A percentile compares a stretch with the other conserved stretches of the same genome.
These are phyloP conservation scores for Beaufortia kweichowensis DNA, from an alignment of 2,113 vertebrate species.

Conservation along the genomic window DNA sequence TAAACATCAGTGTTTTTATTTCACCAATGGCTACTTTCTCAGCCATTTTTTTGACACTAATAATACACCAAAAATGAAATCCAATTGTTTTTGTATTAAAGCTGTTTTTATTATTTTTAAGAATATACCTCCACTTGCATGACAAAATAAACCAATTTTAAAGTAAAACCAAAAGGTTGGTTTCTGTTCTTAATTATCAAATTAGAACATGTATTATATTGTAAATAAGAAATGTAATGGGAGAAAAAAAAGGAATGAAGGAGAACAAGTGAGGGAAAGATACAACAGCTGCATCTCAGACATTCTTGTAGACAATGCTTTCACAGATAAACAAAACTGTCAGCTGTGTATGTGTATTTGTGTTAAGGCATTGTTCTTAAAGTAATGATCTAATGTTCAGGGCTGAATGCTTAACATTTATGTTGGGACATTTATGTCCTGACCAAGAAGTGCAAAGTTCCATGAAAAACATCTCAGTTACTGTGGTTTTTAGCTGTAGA, in stretches of 20 bases:
- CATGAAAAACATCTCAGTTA: too few species aligned
- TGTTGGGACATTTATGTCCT: not conserved
- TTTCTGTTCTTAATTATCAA: not conserved
- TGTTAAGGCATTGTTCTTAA: constrained; percentile 30
- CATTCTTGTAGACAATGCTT: constrained; percentile 26
- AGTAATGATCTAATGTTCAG: constrained; percentile 26
- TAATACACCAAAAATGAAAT: not conserved
- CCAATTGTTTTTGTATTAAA: not conserved
- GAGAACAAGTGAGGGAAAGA: constrained; percentile 13
- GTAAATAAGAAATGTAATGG: not conserved
- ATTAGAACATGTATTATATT: not conserved
- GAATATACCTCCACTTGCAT: constrained; percentile 41
- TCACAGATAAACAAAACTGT: constrained; percentile 26
- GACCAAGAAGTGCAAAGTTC: not conserved
- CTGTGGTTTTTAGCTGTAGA: too few species aligned
- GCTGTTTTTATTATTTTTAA: constrained; percentile 29
- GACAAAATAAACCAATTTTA: constrained; percentile 38
- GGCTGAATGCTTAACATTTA: constrained; percentile 13
- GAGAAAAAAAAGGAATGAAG: not conserved
- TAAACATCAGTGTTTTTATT: constrained; percentile 14
- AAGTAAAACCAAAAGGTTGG: not conserved
- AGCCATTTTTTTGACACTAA: not conserved
- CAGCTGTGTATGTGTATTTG: constrained; percentile 23
- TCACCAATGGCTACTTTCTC: constrained; percentile 13
- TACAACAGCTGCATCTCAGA: constrained; percentile 14